Conservation (phyloP, 2,888 invertebrate species). For the Volucella inflata region DNA sequence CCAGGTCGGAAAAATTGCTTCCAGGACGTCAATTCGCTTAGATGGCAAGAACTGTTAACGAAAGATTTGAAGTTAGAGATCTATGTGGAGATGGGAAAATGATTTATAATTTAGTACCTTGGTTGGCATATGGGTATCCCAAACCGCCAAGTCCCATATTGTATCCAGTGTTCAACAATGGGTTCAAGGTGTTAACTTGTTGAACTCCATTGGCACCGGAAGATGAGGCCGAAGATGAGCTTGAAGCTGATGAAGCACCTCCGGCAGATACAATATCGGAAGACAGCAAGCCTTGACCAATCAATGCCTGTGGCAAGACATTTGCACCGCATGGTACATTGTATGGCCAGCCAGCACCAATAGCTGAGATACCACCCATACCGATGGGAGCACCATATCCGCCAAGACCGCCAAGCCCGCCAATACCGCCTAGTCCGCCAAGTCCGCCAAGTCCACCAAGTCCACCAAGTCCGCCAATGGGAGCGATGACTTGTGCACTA, state of each 20-base stretch:
- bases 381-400: conserved; percentile 1
- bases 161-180: no score
- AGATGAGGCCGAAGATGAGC: no score
- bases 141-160: no score
- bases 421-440: conserved; percentile 15
- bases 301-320: no score
- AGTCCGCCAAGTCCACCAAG: not conserved
- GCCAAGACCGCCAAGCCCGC: conserved; percentile 8
- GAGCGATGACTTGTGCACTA: conserved; percentile 22
- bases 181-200: no score
- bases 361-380: no score
- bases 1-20: conserved; percentile 51
- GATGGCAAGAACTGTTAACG: conserved; percentile 17
- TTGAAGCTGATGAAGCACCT: no score
- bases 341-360: no score
- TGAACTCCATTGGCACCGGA: no score
- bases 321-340: no score
- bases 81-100: not conserved
- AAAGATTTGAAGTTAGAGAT: conserved; percentile 15
- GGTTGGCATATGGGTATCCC: not conserved
- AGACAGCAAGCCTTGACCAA: no score
- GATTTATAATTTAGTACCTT: conserved; percentile 29
- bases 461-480: not conserved
- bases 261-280: no score
- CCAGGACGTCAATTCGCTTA: conserved; percentile 40